phyloP scores from a whole-genome alignment of 2,113 vertebrate genomes.

The Macaca fascicularis region T2T-MFA8v1.1 NC_088385.1:139147001-139147500 shows the following conservation, averaged over 20 bases:
- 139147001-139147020: rapidly evolving
- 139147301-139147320: background rate
- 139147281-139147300: background rate
- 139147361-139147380: background rate
- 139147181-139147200: background rate
- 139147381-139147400: rapidly evolving
- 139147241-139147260: background rate
- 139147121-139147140: background rate
- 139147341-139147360: background rate
- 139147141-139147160: rapidly evolving
- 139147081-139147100: background rate
- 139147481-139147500: rapidly evolving
- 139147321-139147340: background rate
- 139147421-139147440: background rate
- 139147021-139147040: rapidly evolving
- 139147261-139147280: too few species aligned
- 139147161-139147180: background rate
- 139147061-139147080: too few species aligned
- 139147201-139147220: background rate
- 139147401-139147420: rapidly evolving
- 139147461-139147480: background rate
- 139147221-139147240: background rate
- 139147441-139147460: background rate
- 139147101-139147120: background rate
- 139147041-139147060: background rate